phyloP scores from a whole-genome alignment of 1,140 invertebrate species.

The Drosophila equinoxialis region DNA sequence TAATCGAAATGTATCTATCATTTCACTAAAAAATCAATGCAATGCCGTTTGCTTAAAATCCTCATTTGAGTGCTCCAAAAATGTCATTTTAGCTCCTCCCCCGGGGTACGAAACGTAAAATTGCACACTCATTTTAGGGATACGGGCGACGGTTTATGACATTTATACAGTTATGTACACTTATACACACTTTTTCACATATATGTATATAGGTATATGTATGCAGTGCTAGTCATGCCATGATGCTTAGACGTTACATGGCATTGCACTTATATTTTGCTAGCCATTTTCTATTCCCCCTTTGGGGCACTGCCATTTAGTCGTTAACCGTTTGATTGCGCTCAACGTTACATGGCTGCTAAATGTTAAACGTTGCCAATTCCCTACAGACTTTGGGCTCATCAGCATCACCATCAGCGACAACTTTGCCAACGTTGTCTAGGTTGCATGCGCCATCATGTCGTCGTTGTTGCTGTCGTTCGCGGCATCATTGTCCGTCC shows the following conservation, averaged over 20 bases:
- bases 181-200: too few relatives aligned
- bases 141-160: constrained; percentile 3
- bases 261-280: constrained; percentile 59
- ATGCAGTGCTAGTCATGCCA: not conserved
- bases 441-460: not conserved
- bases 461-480: too few relatives aligned
- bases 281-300: constrained; percentile 26
- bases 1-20: not conserved
- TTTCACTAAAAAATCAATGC: not conserved
- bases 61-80: constrained; percentile 1
- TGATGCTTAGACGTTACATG: constrained; percentile 37
- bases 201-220: not conserved
- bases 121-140: constrained; percentile 5
- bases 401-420: constrained; percentile 38
- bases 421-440: constrained; percentile 21
- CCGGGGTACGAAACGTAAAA: not conserved
- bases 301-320: constrained; percentile 66
- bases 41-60: constrained; percentile 5
- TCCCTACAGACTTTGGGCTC: constrained; percentile 60
- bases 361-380: constrained; percentile 77
- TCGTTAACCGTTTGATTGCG: constrained; percentile 78
- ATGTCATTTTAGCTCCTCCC: not conserved
- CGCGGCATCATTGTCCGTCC: constrained; percentile 4
- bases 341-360: constrained; percentile 74
- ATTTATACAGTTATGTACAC: constrained; percentile 6